phyloP scores from a whole-genome alignment of 2,888 invertebrate genomes.

The Cryptosula pallasiana region DNA sequence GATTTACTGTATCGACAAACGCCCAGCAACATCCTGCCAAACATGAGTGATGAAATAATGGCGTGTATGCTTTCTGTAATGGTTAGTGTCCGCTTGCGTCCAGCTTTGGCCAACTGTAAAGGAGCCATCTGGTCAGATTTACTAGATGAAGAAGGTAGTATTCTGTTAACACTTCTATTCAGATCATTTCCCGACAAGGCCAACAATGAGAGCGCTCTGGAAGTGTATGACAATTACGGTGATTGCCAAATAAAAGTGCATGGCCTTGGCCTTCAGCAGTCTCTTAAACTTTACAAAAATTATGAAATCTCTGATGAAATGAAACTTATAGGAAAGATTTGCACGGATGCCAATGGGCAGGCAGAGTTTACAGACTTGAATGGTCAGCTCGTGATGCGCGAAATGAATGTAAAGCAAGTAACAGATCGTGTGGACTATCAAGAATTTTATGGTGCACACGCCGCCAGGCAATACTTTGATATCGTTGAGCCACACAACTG shows the following conservation, averaged over 20 bases:
- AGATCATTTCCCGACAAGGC: not conserved
- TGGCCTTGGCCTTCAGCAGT: not conserved
- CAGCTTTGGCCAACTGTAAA: not conserved
- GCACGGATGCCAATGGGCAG: not conserved
- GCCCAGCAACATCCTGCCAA: not conserved
- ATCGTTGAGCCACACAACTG: not conserved
- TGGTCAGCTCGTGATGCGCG: not conserved
- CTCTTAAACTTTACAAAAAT: not conserved
- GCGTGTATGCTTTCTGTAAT: not conserved
- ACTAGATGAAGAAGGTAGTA: not conserved
- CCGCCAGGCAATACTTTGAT: not conserved
- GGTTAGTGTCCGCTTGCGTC: not conserved
- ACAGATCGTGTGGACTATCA: not conserved
- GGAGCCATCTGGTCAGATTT: not conserved
- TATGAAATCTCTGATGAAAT: not conserved
- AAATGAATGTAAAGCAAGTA: not conserved
- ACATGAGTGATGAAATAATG: not conserved
- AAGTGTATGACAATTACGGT: not conserved
- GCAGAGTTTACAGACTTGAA: not conserved
- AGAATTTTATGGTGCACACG: not conserved
- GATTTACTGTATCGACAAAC: not conserved
- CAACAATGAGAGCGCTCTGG: not conserved
- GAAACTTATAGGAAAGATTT: not conserved
- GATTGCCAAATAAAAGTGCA: not conserved
- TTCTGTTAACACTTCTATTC: not conserved